Evolutionary conservation across 2,888 invertebrate genomes (phyloP).

Genomic region (Drosophila cracens): DNA sequence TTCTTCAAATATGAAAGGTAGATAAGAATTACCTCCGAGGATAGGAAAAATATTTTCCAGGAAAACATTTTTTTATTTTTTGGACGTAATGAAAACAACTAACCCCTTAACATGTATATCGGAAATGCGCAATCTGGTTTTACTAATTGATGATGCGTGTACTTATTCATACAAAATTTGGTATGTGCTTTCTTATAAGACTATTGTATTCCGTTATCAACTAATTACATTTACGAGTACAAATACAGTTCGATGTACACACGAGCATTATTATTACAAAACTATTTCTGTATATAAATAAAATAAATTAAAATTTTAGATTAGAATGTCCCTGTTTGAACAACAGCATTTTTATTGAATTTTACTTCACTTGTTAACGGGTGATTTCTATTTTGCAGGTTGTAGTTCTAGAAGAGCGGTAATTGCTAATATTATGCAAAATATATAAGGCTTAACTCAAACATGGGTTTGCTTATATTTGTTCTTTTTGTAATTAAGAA

Average conservation of each 20-base stretch:
- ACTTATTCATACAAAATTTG: conserved; percentile 55
- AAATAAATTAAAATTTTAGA: conserved; percentile 9
- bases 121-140: conserved; percentile 5
- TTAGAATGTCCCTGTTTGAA: conserved; percentile 15
- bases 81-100: not conserved
- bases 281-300: conserved; percentile 11
- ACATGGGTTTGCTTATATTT: not conserved
- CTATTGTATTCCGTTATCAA: conserved; percentile 17
- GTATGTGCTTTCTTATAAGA: conserved; percentile 70
- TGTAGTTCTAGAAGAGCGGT: not conserved
- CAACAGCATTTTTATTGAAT: conserved; percentile 3
- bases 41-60: not conserved
- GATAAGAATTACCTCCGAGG: not conserved
- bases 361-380: not conserved
- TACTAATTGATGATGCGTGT: conserved; percentile 6
- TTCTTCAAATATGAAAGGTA: not conserved
- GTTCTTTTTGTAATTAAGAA: conserved; percentile 10
- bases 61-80: not conserved
- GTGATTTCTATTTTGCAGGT: not conserved
- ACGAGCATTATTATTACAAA: conserved; percentile 30
- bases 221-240: conserved; percentile 40
- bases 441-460: conserved; percentile 9
- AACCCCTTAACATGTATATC: not conserved
- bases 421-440: not conserved
- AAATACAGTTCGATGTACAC: conserved; percentile 55